These are phyloP conservation scores for Mirounga angustirostris DNA, from an alignment of 2,113 vertebrate genomes.

Conservation along the genomic window DNA sequence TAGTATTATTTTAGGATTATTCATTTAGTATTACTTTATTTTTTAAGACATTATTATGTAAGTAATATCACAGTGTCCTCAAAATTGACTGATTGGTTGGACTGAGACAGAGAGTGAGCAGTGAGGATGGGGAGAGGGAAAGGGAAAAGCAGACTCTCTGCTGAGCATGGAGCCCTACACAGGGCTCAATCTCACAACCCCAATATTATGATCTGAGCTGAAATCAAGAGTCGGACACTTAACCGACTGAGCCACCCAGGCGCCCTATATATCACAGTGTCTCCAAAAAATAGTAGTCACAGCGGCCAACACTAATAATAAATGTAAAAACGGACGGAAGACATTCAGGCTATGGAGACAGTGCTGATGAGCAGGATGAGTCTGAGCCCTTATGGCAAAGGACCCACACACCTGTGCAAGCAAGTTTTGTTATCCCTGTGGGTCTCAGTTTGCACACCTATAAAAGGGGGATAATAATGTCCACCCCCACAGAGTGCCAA, in stretches of 20 bases:
- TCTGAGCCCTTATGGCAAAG: neutral
- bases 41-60: neutral
- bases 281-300: neutral
- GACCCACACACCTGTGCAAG: neutral
- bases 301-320: neutral
- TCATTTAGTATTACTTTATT: neutral
- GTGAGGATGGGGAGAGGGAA: neutral
- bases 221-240: neutral
- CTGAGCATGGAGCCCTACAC: neutral
- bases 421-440: neutral
- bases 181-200: neutral
- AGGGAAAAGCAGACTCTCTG: neutral
- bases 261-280: neutral
- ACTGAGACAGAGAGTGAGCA: neutral
- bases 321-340: neutral
- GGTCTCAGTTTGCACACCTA: neutral
- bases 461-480: neutral
- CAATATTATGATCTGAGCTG: neutral
- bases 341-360: rapidly evolving
- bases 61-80: neutral
- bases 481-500: rapidly evolving
- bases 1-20: neutral
- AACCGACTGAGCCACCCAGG: neutral
- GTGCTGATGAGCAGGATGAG: neutral
- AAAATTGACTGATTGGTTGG: neutral